Conservation (phyloP, 2,113 vertebrate genomes). For the Gymnorhina tibicen region DNA sequence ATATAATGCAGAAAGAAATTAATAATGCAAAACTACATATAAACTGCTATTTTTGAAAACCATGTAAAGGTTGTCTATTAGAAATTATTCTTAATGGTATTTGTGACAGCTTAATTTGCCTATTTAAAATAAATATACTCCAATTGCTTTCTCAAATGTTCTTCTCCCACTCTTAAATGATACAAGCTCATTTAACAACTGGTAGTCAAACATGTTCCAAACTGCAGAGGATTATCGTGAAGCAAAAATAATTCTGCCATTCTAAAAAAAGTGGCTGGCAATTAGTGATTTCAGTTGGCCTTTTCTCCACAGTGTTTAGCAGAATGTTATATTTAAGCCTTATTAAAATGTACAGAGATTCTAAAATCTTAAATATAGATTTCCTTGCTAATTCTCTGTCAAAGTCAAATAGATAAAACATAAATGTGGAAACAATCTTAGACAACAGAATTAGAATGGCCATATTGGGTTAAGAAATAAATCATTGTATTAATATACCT, state of each 20-base stretch:
- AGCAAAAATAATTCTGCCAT: constrained; percentile 68
- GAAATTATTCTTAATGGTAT: constrained; percentile 33
- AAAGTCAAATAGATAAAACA: constrained; percentile 9
- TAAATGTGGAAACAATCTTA: neutral
- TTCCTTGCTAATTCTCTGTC: constrained; percentile 18
- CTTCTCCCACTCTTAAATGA: constrained; percentile 34
- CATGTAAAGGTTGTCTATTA: neutral
- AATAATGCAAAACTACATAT: neutral
- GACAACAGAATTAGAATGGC: neutral
- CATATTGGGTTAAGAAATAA: neutral
- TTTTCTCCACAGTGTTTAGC: constrained; percentile 49
- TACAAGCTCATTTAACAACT: constrained; percentile 66
- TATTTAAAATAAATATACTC: constrained; percentile 55
- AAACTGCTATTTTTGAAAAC: neutral
- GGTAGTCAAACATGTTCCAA: constrained; percentile 59
- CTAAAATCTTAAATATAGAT: constrained; percentile 38
- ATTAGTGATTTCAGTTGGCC: constrained; percentile 58
- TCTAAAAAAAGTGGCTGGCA: constrained; percentile 64
- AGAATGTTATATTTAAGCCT: constrained; percentile 57
- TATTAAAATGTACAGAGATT: constrained; percentile 30
- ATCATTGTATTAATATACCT: neutral
- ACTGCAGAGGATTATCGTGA: constrained; percentile 65
- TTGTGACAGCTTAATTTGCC: constrained; percentile 5
- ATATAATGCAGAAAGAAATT: neutral
- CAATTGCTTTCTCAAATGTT: constrained; percentile 26